phyloP scores from a whole-genome alignment of 2,797 vertebrate genomes.

The Darevskia nairensis region DNA sequence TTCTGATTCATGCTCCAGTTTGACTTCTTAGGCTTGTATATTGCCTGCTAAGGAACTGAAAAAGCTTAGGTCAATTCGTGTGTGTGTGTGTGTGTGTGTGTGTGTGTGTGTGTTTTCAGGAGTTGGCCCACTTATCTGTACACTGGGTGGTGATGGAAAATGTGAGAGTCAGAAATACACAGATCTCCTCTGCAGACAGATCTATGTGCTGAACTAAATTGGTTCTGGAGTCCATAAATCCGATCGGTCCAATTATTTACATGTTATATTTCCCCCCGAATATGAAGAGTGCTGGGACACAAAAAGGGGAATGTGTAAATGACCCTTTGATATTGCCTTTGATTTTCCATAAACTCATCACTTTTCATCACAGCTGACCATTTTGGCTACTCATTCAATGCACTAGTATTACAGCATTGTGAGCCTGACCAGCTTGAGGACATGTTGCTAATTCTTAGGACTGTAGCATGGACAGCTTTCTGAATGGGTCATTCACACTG shows the following conservation, averaged over 20 bases:
- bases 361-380: constrained; percentile 9
- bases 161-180: background rate
- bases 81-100: too few relatives aligned
- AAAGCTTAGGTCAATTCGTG: background rate
- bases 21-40: background rate
- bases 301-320: background rate
- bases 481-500: background rate
- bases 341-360: constrained; percentile 27
- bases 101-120: too few relatives aligned
- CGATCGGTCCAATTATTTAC: background rate
- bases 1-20: background rate
- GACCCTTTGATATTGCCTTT: background rate
- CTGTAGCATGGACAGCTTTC: background rate
- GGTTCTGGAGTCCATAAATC: background rate
- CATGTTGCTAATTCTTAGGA: background rate
- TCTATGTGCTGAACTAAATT: background rate
- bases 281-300: background rate
- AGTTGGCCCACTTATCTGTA: background rate
- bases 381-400: background rate
- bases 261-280: background rate
- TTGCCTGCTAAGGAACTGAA: background rate
- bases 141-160: background rate
- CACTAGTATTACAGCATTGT: background rate
- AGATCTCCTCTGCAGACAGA: background rate
- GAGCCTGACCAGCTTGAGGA: background rate